Evolutionary conservation across 2,888 invertebrate genomes (phyloP), one percentile per base, ranked within the genome.

Genomic region (Phyto melanocephala): DNA sequence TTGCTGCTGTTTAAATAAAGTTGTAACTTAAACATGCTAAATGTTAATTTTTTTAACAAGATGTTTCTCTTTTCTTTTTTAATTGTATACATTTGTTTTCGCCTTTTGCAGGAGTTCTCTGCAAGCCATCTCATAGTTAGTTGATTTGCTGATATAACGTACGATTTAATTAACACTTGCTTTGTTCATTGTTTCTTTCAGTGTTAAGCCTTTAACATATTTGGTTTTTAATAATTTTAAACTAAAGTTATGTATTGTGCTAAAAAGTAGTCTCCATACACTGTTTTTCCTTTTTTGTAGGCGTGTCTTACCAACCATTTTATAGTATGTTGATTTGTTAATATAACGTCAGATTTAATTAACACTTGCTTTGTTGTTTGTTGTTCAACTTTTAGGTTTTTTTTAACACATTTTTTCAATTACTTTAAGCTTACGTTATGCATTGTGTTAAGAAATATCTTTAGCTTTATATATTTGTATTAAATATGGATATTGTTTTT

Each of bases 261-360:
- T n/a, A n/a, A n/a, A n/a, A n/a, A n/a, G n/a, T n/a, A n/a, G n/a
- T n/a, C n/a, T n/a, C n/a, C n/a, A n/a, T n/a, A n/a, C n/a, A n/a
- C n/a, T n/a, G 7, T 33, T 33, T 33, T 33, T 33, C 33, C 33
- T 6, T 33, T 33, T 6, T 33, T 33, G 33, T n/a, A 33, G 3
- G 33, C 3, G 7, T 33, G 33, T 6, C 33, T 33, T 33, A 6
- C 33, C 42, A 56, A 15, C 40, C 56, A 20, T 67, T 71, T 47
- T 10, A n/a, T n/a, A 4, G 47, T 63, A 63, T 35, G 74, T 82
- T 82, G 81, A 82, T 67, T 68, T 37, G 1, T 58, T 24, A n/a
- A 20, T 33, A 11, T 17, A 42, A 37, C 5, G 15, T 13, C 15
- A 60, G 28, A 7, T 47, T 45, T 52, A 15, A 13, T 24, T 50